These are phyloP conservation scores for Myotis davidii DNA, from an alignment of 2,113 vertebrate species.

Conservation along the genomic window DNA sequence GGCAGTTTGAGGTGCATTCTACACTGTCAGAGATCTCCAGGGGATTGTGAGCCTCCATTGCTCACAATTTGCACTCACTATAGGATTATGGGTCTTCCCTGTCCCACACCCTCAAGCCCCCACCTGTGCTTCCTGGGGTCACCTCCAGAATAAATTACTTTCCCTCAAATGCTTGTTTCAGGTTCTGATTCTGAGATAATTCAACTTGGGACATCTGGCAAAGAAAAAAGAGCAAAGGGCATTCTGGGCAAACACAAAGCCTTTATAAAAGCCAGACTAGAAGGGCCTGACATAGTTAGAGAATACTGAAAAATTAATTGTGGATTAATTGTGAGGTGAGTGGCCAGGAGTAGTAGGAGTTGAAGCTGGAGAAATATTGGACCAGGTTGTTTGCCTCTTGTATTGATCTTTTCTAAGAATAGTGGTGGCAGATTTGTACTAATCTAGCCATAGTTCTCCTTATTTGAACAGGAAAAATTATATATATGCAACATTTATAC, in stretches of 20 bases:
- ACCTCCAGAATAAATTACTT: not conserved
- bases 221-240: not conserved
- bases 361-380: not conserved
- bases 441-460: not conserved
- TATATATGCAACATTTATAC: not conserved
- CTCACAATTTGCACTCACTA: not conserved
- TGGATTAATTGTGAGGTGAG: not conserved
- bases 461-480: not conserved
- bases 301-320: not conserved
- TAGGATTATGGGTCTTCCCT: not conserved
- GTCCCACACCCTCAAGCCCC: not conserved
- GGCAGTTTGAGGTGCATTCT: not conserved
- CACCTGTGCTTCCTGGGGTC: not conserved
- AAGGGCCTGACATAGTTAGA: not conserved
- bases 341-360: not conserved
- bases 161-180: not conserved
- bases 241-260: constrained; percentile 18
- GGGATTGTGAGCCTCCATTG: not conserved
- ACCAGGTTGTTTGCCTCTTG: not conserved
- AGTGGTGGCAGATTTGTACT: not conserved
- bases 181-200: not conserved
- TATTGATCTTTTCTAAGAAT: not conserved
- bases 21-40: not conserved
- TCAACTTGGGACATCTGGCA: not conserved
- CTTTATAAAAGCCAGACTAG: not conserved